A percentile compares a stretch with the other conserved stretches of the same genome.
Evolutionary conservation across 2,888 invertebrate species (phyloP).

Genomic region (Escarpia spicata): DNA sequence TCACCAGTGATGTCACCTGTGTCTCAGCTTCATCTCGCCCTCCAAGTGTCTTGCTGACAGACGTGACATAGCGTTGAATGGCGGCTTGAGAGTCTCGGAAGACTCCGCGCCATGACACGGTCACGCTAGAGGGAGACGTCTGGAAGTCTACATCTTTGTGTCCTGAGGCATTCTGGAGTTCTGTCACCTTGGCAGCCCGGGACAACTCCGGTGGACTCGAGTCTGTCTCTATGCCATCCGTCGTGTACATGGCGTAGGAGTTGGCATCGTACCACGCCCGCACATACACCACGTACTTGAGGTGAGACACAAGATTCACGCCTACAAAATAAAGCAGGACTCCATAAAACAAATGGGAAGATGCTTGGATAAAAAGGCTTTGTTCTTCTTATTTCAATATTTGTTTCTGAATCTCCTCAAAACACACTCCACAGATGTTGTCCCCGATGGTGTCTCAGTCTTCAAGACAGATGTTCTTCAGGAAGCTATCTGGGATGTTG

Average conservation of each 20-base stretch:
- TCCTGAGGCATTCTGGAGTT: not conserved
- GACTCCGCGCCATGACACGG: constrained; percentile 14
- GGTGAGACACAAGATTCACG: not conserved
- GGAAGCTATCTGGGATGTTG: too few species aligned
- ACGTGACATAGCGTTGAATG: constrained; percentile 35
- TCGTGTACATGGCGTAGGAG: constrained; percentile 17
- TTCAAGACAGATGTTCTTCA: too few species aligned
- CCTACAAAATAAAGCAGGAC: not conserved
- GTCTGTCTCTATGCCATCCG: constrained; percentile 26
- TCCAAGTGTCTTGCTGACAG: constrained; percentile 40
- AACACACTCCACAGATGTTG: too few species aligned
- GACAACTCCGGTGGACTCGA: not conserved
- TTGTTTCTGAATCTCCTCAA: too few species aligned
- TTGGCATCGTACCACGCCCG: constrained; percentile 31
- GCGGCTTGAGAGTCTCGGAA: not conserved
- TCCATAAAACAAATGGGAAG: too few species aligned
- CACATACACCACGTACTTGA: constrained; percentile 28
- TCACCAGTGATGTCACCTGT: constrained; percentile 32
- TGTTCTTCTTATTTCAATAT: too few species aligned
- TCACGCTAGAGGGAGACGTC: not conserved
- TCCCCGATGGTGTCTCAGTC: too few species aligned
- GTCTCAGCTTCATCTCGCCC: constrained; percentile 35
- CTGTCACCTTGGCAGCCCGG: not conserved
- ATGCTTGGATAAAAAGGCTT: too few species aligned
- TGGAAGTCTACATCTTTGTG: constrained; percentile 20